phyloP scores from a whole-genome alignment of 2,113 vertebrate species.

The Nesoenas mayeri region DNA sequence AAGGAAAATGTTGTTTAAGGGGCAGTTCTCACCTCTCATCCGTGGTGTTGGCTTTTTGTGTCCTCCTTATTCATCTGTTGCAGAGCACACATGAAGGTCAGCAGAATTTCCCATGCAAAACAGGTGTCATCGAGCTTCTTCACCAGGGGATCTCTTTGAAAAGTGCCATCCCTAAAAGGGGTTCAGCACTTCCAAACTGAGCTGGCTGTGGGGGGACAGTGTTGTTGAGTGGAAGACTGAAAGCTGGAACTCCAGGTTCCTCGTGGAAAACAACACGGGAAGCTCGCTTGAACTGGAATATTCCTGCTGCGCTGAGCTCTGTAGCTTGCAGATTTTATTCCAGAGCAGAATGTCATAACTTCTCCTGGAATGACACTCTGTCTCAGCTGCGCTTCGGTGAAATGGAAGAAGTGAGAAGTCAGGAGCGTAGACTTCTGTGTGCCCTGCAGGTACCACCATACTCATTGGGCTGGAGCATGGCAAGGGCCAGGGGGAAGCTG shows the following conservation, averaged over 20 bases:
- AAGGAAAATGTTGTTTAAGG: not conserved
- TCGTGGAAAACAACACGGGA: not conserved
- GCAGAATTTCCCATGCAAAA: not conserved
- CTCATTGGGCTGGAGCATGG: not conserved
- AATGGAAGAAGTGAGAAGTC: not conserved
- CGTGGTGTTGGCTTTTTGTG: accelerated
- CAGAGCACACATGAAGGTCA: not conserved
- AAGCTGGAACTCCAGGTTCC: not conserved
- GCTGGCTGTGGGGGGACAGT: not conserved
- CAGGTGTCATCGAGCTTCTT: accelerated
- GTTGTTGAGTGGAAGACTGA: not conserved
- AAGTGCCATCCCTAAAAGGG: not conserved
- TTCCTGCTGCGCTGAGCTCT: not conserved
- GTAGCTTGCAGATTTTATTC: not conserved
- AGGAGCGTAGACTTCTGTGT: not conserved
- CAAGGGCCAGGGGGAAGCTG: not conserved
- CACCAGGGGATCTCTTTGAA: not conserved
- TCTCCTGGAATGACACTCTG: not conserved
- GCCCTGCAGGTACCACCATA: accelerated
- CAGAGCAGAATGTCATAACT: not conserved
- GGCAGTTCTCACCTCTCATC: not conserved
- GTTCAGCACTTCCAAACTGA: not conserved
- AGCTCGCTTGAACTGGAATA: not conserved
- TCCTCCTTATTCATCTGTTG: not conserved
- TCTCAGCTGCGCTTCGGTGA: not conserved